Base-by-base conservation (phyloP, 2,797 vertebrate species). In the Semaprochilodus insignis region DNA sequence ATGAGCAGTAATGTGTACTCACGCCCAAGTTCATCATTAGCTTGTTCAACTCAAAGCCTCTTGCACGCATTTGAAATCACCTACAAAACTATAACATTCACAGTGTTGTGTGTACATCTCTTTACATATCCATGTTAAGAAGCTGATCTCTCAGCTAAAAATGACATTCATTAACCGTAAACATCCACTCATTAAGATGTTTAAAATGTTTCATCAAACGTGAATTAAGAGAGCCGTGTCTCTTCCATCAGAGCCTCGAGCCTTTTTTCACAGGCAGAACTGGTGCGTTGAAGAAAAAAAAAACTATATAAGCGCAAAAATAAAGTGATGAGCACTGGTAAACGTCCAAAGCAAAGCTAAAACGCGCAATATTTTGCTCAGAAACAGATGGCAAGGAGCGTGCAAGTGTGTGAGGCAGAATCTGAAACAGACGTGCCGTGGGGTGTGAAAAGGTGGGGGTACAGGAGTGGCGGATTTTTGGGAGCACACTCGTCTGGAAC, bases 401-500 rank as follows among this genome's bases (percentile, higher is more conserved):
- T 81, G 81, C 82, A 73, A 82, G 85, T 85, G 86, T 80, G 88
- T 59, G 83, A 85, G 83, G 91, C 91, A 88, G 92, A 90, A 91
- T 92, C 90, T 89, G 93, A 94, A 93, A 94, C 92, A 94, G 93
- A 91, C 92, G 90, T 93, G 91, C 92, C 88, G 92, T 86, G 91
- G 95, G 93, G 94, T 95, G 94, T 95, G 94, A 95, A 95, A 93
- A 90, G 88, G 82, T 90, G 90, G 87, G 90, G 91, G 91, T 90
- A 88, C 88, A 91, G 90, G 89, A 91, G 90, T 90, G 93, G 91
- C 91, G 44, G 87, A 74, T 92, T 94, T 94, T 90, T 92, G 84
- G 87, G 84, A 81, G 83, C 84, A 72, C 78, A 86, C 86, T 92
- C 87, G 89, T 92, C 91, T 92, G 91, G 90, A 91, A 91, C 92